Base-by-base conservation (phyloP, 2,113 vertebrate species). In the Agapornis roseicollis region DNA sequence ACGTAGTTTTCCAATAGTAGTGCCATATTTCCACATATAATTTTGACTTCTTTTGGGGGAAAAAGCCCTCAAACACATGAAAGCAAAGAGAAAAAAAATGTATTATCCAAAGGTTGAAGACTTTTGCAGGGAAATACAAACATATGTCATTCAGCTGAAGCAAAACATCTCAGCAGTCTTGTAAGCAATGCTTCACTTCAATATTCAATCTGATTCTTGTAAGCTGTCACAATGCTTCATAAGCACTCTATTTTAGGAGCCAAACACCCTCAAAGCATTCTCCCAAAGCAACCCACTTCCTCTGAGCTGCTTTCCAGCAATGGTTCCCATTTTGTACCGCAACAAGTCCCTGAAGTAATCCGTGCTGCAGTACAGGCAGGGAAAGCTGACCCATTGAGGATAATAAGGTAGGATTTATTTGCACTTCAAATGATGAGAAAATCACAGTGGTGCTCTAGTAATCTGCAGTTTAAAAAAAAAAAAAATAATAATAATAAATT, bases 281-380 rank as follows among this genome's bases (percentile, higher is more conserved):
- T 88, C 55, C 64, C 82, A 82, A 77, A 88, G 77, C 56, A 85
- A 49, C 29, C 42, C 1, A 1, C 63, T 93, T 85, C 44, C 44
- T 87, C 70, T 68, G n/a, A 93, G 64, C 47, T 87, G n/a, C 60
- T 77, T 90, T 93, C 52, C 39, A 68, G 19, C 39, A 88, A 27
- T 5, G 3, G 39, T 41, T 92, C 65, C 44, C 27, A 37, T 90
- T 86, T 64, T 52, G 42, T 24, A 63, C 33, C 3, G 1, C 3
- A 11, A 72, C 37, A 68, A 78, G 61, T 80, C 64, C 76, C 83
- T 74, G 44, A 60, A 89, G 89, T 63, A 73, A 82, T 52, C 20
- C 3, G 0, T 55, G 55, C n/a, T 0, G 1, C 58, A 42, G 27
- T 29, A 27, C 4, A 11, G 35, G 33, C 63, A 68, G 24, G 23